These are phyloP conservation scores for Triops longicaudatus DNA, from an alignment of 1,140 invertebrate species.

Conservation along the genomic window DNA sequence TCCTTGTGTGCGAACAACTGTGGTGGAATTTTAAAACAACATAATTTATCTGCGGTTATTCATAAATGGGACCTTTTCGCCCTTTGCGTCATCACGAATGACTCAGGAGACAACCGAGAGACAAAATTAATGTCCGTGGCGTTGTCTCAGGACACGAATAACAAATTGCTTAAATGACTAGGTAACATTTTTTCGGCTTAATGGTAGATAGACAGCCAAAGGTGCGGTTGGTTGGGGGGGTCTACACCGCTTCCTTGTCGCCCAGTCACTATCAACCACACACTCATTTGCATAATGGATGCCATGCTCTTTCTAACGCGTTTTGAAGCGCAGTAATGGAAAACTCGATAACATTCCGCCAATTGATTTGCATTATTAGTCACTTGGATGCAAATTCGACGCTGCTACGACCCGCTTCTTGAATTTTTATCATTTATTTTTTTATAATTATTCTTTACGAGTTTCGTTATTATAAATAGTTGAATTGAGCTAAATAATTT, in stretches of 20 bases:
- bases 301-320: not conserved
- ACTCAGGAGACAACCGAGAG: not conserved
- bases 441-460: too few species aligned
- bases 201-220: not conserved
- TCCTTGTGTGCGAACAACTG: not conserved
- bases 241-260: not conserved
- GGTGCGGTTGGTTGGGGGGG: not conserved
- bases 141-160: conserved; percentile 2
- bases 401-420: too few species aligned
- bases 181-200: not conserved
- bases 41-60: not conserved
- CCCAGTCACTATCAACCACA: not conserved
- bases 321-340: too few species aligned
- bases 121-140: conserved; percentile 12
- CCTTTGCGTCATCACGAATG: not conserved
- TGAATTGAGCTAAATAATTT: too few species aligned
- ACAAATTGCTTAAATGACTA: conserved; percentile 11
- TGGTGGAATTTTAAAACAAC: not conserved
- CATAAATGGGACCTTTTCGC: not conserved
- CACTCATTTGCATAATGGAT: conserved; percentile 5
- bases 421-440: too few species aligned
- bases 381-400: too few species aligned
- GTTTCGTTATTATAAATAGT: too few species aligned
- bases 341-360: too few species aligned
- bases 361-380: too few species aligned